Conservation (phyloP, 92 coral and sea anemone genomes). For the Phenganax stokvisi region DNA sequence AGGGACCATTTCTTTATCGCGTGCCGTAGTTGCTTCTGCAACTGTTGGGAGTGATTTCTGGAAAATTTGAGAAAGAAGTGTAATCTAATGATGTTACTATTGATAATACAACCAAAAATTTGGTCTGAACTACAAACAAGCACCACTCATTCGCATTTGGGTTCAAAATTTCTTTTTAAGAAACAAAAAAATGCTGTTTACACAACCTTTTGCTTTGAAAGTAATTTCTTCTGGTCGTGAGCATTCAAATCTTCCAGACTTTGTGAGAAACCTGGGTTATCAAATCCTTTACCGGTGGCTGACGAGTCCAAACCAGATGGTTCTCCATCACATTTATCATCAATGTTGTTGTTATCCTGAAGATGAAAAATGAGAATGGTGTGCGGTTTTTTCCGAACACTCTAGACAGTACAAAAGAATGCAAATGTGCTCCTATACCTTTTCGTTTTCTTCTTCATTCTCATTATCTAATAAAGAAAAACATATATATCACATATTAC, state of each 20-base stretch:
- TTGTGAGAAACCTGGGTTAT: constrained; percentile 12
- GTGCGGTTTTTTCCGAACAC: no score
- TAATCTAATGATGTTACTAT: background rate
- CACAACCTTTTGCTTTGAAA: background rate
- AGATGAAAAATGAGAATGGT: background rate
- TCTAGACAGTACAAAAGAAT: background rate
- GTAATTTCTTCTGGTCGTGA: background rate
- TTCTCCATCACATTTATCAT: constrained; percentile 1
- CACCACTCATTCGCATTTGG: no score
- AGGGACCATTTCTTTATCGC: background rate
- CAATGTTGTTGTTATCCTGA: constrained; percentile 10
- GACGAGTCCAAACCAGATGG: background rate
- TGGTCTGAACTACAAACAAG: no score
- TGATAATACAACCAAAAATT: background rate
- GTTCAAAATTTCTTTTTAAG: no score
- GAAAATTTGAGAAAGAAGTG: background rate
- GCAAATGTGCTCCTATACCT: background rate
- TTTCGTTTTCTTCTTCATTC: background rate
- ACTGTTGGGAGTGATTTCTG: background rate
- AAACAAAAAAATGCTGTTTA: no score
- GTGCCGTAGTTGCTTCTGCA: background rate
- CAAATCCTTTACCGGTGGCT: background rate
- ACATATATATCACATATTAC: background rate
- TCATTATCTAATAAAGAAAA: background rate
- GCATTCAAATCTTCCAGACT: constrained; percentile 19